Percentiles rank a stretch among this genome's conserved stretches.
phyloP scores from a whole-genome alignment of 2,113 vertebrate species.

The Oncorhynchus kisutch region DNA sequence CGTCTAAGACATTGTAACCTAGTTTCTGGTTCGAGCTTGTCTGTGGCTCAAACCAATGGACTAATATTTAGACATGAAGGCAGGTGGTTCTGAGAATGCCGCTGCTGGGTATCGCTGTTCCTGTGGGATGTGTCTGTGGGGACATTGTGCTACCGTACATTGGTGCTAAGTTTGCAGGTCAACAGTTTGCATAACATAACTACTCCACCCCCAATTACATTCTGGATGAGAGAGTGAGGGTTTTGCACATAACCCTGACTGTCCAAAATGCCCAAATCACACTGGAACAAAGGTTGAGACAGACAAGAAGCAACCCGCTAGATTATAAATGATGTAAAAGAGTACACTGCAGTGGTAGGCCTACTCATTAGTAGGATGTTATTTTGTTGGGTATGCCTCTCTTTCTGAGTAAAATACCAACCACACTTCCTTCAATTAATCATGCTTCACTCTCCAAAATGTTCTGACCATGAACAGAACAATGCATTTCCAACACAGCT shows the following conservation, averaged over 20 bases:
- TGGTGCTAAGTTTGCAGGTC: conserved; percentile 7
- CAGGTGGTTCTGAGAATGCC: conserved; percentile 30
- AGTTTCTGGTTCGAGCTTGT: neutral
- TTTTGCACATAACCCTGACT: neutral
- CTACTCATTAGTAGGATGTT: neutral
- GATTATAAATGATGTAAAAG: neutral
- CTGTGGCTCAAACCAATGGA: neutral
- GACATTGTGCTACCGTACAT: conserved; percentile 5
- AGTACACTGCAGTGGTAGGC: neutral
- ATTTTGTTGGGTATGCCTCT: neutral
- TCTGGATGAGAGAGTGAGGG: too few species aligned
- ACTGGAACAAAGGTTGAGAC: neutral
- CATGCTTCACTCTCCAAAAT: neutral
- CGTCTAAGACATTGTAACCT: neutral
- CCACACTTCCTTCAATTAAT: neutral
- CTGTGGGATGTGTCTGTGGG: conserved; percentile 13
- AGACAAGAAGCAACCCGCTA: neutral
- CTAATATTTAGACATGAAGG: conserved; percentile 19
- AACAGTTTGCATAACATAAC: conserved; percentile 8
- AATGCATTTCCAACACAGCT: too few species aligned
- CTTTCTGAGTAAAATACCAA: neutral
- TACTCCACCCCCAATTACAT: neutral
- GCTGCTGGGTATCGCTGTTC: conserved; percentile 32
- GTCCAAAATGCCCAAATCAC: neutral
- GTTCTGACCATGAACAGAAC: neutral